These are phyloP conservation scores for Mixornis gularis DNA, from an alignment of 2,113 vertebrate species.

Conservation along the genomic window DNA sequence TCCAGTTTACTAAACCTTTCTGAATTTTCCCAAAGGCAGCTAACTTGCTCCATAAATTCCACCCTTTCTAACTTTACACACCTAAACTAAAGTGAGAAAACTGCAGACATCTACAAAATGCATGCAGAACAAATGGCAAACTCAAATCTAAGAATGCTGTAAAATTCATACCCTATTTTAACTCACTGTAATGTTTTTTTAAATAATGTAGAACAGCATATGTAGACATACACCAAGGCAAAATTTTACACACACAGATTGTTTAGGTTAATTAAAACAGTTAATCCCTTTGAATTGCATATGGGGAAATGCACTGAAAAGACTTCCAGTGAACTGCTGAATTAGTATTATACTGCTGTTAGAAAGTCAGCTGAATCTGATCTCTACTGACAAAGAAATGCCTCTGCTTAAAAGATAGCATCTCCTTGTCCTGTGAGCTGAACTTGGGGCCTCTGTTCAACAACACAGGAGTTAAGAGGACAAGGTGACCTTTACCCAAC, in stretches of 20 bases:
- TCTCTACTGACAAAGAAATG: neutral
- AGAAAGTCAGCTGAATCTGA: neutral
- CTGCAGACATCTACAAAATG: accelerated
- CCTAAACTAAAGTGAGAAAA: neutral
- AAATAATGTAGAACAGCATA: neutral
- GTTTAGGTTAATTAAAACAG: neutral
- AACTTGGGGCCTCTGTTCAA: neutral
- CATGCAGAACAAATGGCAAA: neutral
- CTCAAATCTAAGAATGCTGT: neutral
- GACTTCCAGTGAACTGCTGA: neutral
- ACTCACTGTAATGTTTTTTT: accelerated
- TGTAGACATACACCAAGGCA: neutral
- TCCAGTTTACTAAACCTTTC: neutral
- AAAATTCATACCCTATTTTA: neutral
- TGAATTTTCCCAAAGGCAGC: neutral
- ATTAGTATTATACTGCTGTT: neutral
- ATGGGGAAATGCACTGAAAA: neutral
- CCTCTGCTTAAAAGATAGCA: neutral
- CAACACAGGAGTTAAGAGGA: neutral
- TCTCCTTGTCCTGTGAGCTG: neutral
- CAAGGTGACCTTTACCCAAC: neutral
- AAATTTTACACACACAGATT: neutral
- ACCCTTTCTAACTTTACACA: neutral
- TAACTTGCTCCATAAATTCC: neutral
- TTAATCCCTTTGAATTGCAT: neutral